These are phyloP conservation scores for Scelioninae gen. 2 DNA, from an alignment of 2,888 invertebrate species.

Conservation along the genomic window DNA sequence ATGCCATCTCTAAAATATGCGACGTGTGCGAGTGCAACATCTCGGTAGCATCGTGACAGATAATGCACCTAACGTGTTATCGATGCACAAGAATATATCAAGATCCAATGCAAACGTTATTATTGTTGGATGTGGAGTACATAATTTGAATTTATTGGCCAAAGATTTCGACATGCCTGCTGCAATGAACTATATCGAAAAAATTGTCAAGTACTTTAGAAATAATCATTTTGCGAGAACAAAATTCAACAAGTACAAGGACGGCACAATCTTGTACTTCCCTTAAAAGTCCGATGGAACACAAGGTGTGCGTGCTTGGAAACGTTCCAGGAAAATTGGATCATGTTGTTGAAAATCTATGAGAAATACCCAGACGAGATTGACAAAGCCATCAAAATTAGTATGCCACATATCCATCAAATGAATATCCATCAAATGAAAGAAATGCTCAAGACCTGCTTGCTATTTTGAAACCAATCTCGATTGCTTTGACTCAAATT, in stretches of 20 bases:
- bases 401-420: conserved; percentile 32
- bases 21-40: too few relatives aligned
- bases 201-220: too few relatives aligned
- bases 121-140: too few relatives aligned
- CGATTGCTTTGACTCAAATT: conserved; percentile 19
- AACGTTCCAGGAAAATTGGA: conserved; percentile 36
- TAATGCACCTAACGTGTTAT: too few relatives aligned
- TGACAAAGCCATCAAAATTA: conserved; percentile 23
- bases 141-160: too few relatives aligned
- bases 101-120: too few relatives aligned
- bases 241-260: conserved; percentile 12
- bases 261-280: conserved; percentile 11
- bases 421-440: too few relatives aligned
- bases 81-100: too few relatives aligned
- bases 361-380: conserved; percentile 33
- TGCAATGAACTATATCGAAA: too few relatives aligned
- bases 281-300: conserved; percentile 26
- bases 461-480: conserved; percentile 30
- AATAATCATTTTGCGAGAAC: conserved; percentile 35
- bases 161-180: too few relatives aligned
- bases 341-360: conserved; percentile 25
- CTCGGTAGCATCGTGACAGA: too few relatives aligned
- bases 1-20: too few relatives aligned
- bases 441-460: conserved; percentile 29
- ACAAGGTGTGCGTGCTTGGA: conserved; percentile 27